Conservation (phyloP, 2,888 invertebrate species). For the Chloroclysta siterata region DNA sequence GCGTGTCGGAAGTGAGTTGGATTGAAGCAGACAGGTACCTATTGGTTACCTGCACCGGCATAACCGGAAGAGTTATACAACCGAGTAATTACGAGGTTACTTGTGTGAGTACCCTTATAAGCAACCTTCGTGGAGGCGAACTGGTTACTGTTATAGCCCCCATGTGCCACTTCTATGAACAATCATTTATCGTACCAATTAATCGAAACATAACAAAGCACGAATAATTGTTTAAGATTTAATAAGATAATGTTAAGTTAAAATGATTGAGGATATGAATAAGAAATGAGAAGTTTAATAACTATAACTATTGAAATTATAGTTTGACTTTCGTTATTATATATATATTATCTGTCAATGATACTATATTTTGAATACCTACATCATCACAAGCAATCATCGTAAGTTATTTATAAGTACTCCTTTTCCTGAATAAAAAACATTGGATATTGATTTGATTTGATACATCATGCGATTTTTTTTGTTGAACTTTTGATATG, state of each 20-base stretch:
- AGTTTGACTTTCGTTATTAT: too few species aligned
- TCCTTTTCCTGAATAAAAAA: too few species aligned
- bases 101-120: slow-evolving; percentile 44
- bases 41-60: slow-evolving; percentile 40
- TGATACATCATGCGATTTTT: background rate
- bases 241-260: background rate
- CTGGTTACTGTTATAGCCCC: slow-evolving; percentile 51
- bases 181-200: slow-evolving; percentile 9
- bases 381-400: too few species aligned
- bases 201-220: background rate
- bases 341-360: too few species aligned
- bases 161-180: slow-evolving; percentile 31
- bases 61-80: slow-evolving; percentile 61
- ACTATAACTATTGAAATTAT: too few species aligned
- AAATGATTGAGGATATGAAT: background rate
- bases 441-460: too few species aligned
- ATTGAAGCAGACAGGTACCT: slow-evolving; percentile 34
- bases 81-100: slow-evolving; percentile 54
- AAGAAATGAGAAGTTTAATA: background rate
- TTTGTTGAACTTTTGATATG: background rate
- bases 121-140: slow-evolving; percentile 58
- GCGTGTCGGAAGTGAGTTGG: slow-evolving; percentile 57
- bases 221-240: background rate
- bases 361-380: too few species aligned
- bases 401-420: too few species aligned